Percentiles rank a stretch among this genome's conserved stretches.
Conservation (phyloP, 2,113 vertebrate genomes). For the Rhynchomys soricoides region DNA sequence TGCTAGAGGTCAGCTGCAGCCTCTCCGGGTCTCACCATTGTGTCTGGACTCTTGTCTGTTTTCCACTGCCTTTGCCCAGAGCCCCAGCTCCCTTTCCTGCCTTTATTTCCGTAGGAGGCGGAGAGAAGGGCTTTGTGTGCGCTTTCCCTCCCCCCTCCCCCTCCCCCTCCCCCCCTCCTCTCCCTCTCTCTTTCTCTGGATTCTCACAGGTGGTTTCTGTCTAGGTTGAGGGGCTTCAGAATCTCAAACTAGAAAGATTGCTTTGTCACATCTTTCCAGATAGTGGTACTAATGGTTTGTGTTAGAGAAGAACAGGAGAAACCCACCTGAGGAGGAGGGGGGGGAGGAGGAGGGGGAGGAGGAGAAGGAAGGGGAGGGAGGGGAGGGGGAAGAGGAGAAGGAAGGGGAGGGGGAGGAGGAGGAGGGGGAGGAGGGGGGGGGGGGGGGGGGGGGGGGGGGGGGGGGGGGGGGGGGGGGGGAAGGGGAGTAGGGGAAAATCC, state of each 20-base stretch:
- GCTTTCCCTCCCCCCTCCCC: no score
- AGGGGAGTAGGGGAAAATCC: background rate
- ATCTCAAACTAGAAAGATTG: background rate
- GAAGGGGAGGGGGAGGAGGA: background rate
- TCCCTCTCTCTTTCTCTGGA: background rate
- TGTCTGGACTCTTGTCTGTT: no score
- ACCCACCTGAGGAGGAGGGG: no score
- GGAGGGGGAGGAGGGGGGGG: background rate
- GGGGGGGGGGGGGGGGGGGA: background rate
- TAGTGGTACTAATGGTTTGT: background rate
- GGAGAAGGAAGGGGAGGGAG: no score
- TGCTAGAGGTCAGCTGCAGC: background rate
- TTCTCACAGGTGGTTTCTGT: background rate
- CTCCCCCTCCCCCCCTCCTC: no score
- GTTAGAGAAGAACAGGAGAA: background rate
- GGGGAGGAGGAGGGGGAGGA: background rate
- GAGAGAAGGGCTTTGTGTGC: background rate
- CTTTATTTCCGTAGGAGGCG: background rate
- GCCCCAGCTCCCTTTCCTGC: background rate
- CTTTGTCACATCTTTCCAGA: background rate
- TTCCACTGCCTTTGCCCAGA: background rate
- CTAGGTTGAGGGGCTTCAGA: no score
- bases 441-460: background rate
- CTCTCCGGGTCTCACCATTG: background rate
- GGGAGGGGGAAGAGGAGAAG: no score